These are phyloP conservation scores for Oscheius sp. DNA, from an alignment of 2,888 invertebrate species.

Conservation along the genomic window DNA sequence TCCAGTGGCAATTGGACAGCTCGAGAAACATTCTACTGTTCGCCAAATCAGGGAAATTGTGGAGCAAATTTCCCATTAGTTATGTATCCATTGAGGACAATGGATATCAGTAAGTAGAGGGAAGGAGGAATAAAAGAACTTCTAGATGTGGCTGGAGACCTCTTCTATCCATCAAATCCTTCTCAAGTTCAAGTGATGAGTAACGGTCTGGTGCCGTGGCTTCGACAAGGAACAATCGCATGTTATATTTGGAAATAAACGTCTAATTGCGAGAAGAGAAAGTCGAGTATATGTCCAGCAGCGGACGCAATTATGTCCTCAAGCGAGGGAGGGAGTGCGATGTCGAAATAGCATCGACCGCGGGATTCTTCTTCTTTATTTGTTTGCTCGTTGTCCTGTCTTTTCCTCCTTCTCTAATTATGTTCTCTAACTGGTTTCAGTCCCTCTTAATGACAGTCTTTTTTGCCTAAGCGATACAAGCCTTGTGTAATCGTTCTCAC, in stretches of 20 bases:
- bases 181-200: neutral
- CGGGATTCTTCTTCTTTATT: too few relatives aligned
- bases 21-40: constrained; percentile 1
- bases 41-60: neutral
- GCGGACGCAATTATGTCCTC: too few relatives aligned
- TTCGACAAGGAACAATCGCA: neutral
- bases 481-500: too few relatives aligned
- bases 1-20: neutral
- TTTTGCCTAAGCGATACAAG: too few relatives aligned
- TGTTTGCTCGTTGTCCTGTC: too few relatives aligned
- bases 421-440: too few relatives aligned
- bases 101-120: neutral
- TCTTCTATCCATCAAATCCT: constrained; percentile 14
- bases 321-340: too few relatives aligned
- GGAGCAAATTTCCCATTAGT: neutral
- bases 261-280: too few relatives aligned
- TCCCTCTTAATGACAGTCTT: too few relatives aligned
- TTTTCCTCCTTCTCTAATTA: too few relatives aligned
- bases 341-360: too few relatives aligned
- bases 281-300: too few relatives aligned
- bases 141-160: neutral
- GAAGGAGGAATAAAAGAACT: neutral
- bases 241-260: constrained; percentile 23
- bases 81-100: neutral
- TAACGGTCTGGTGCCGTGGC: neutral